phyloP scores from a whole-genome alignment of 2,113 vertebrate genomes.

The Sphyrna mokarran region DNA sequence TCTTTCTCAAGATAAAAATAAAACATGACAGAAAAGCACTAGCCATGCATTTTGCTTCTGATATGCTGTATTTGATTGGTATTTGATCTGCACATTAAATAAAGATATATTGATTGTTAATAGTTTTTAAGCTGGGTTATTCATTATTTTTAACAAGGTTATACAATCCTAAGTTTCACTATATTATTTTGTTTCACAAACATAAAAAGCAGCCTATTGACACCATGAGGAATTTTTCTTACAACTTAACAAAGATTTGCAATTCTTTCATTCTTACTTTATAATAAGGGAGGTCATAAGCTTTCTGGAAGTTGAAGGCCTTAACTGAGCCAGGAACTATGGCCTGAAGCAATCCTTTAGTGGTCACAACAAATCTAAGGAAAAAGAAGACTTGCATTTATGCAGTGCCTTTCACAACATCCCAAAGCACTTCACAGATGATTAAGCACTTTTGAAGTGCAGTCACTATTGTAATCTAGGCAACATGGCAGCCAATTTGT shows the following conservation, averaged over 20 bases:
- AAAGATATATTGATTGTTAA: background rate
- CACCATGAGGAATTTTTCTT: background rate
- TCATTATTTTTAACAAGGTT: background rate
- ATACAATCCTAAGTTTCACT: background rate
- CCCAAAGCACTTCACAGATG: background rate
- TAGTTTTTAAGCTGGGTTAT: background rate
- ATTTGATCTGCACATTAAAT: background rate
- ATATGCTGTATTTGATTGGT: background rate
- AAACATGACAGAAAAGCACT: background rate
- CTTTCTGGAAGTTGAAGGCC: slow-evolving; percentile 40
- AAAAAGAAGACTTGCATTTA: background rate
- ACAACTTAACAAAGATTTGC: background rate
- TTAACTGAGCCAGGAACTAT: slow-evolving; percentile 39
- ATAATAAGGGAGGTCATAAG: slow-evolving; percentile 39
- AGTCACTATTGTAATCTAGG: background rate
- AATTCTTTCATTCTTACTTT: slow-evolving; percentile 27
- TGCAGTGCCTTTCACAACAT: background rate
- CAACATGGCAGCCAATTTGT: too few species aligned
- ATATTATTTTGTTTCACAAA: background rate
- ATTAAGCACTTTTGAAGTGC: background rate
- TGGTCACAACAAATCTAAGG: slow-evolving; percentile 39
- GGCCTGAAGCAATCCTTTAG: background rate
- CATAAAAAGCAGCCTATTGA: background rate
- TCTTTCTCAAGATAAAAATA: background rate
- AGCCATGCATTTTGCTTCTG: background rate